Evolutionary conservation across 2,113 vertebrate species (phyloP), one percentile per base, ranked within the genome.

Genomic region (Myotis yumanensis): DNA sequence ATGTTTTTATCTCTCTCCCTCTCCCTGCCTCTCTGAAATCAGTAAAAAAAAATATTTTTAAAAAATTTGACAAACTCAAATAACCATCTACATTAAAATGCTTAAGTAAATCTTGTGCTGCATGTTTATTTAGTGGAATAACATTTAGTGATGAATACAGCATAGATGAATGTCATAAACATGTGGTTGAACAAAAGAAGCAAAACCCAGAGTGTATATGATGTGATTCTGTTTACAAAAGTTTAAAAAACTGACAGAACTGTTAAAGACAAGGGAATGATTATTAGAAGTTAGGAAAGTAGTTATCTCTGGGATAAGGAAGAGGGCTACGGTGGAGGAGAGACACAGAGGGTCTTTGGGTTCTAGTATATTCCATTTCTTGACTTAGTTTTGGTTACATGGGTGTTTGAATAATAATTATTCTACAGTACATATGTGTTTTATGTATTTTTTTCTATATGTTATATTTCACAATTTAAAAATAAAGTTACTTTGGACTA

Each of bases 241-340:
- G 66, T 37, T 62, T 80, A 32, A 81, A 81, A 90, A 59, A 57
- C 28, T n/a, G 48, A 77, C n/a, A 72, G 37, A 81, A 71, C 18
- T 71, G 35, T 75, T 62, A 62, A 95, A 88, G 52, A 81, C 20
- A 59, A 20, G 52, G 37, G 62, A n/a, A 71, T 59, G 30, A 68
- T 82, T 71, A 52, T 96, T 75, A 89, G 51, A 85, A 80, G 52
- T 89, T 82, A 73, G n/a, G 79, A 79, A 92, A 89, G 72, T 90
- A 46, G 81, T 86, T 90, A 52, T 14, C 57, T 68, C 46, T 82
- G 68, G 57, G 81, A 86, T 73, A 85, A 90, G 20, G 59, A 14
- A 37, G 54, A 92, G 30, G 25, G 48, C 46, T 69, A 2, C 86
- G 12, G n/a, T 32, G 35, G 37, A 30, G 30, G 35, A 77, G 35